Evolutionary conservation across 30 jellyfish, hydroid and myxozoan species (phyloP).

Genomic region (Mastigias papua): DNA sequence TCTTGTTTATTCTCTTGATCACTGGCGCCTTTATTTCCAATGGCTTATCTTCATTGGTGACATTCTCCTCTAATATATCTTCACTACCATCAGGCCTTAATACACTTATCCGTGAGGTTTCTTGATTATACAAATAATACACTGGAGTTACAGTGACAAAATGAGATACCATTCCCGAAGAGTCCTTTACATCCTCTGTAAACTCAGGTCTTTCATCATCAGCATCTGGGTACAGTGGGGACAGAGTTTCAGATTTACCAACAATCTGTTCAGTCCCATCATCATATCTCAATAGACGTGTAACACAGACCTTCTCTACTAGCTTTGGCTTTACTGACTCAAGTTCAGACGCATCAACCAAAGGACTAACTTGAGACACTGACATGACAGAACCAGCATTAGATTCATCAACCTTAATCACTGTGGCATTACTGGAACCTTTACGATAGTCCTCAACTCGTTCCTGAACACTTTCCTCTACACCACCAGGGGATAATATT

Average conservation of each 20-base stretch:
- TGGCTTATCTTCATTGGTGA: slow-evolving; percentile 60
- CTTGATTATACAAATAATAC: slow-evolving; percentile 35
- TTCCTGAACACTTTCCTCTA: slow-evolving; percentile 65
- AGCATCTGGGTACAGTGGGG: slow-evolving; percentile 63
- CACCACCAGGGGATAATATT: slow-evolving; percentile 54
- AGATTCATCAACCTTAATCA: no score
- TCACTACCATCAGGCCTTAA: slow-evolving; percentile 71
- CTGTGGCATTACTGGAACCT: no score
- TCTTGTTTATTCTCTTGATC: background rate
- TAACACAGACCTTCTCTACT: slow-evolving; percentile 63
- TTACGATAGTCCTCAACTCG: slow-evolving; percentile 59
- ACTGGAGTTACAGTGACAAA: slow-evolving; percentile 63
- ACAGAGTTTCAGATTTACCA: slow-evolving; percentile 72
- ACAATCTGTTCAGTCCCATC: slow-evolving; percentile 67
- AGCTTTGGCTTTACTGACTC: slow-evolving; percentile 32
- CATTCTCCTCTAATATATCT: slow-evolving; percentile 50
- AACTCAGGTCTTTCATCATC: slow-evolving; percentile 65
- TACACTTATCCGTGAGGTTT: slow-evolving; percentile 10
- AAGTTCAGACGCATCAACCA: background rate
- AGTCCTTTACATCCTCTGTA: slow-evolving; percentile 2
- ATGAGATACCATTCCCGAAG: background rate
- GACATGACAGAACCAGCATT: no score
- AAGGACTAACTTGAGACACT: no score
- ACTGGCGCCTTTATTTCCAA: slow-evolving; percentile 16
- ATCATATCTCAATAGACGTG: slow-evolving; percentile 52